Percentiles rank a stretch among this genome's conserved stretches.
phyloP scores from a whole-genome alignment of 2,797 vertebrate species.

The Tragelaphus eurycerus region DNA sequence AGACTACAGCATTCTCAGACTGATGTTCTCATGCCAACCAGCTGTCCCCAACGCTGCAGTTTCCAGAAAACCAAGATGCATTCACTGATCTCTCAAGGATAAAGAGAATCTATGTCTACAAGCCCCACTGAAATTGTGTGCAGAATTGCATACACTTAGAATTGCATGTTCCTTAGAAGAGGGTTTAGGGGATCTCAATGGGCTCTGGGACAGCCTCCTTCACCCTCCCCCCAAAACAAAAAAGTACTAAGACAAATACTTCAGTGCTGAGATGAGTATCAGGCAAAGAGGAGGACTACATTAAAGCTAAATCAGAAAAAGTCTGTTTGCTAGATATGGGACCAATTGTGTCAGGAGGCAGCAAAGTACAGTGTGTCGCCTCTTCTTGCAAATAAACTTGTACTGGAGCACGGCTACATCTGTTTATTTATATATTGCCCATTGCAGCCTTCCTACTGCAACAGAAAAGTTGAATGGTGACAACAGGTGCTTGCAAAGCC shows the following conservation, averaged over 20 bases:
- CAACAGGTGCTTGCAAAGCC: not conserved
- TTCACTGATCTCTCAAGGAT: not conserved
- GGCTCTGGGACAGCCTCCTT: not conserved
- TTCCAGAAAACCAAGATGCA: not conserved
- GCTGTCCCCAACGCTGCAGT: not conserved
- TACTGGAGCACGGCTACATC: no score
- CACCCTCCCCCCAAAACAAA: not conserved
- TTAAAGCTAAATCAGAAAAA: not conserved
- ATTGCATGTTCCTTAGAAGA: not conserved
- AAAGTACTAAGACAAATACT: not conserved
- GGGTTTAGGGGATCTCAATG: fast-evolving
- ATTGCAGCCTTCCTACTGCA: not conserved
- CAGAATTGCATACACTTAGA: not conserved
- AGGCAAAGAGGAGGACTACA: not conserved
- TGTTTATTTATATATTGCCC: not conserved
- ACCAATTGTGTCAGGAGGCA: fast-evolving
- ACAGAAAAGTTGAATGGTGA: not conserved
- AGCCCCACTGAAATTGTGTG: not conserved
- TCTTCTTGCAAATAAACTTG: not conserved
- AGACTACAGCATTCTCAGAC: not conserved
- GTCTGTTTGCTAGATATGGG: no score
- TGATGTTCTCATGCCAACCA: not conserved
- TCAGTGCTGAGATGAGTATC: not conserved
- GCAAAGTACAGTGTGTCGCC: fast-evolving
- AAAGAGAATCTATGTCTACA: not conserved